Conservation (phyloP, 2,113 vertebrate genomes). For the Hiodon tergisus region DNA sequence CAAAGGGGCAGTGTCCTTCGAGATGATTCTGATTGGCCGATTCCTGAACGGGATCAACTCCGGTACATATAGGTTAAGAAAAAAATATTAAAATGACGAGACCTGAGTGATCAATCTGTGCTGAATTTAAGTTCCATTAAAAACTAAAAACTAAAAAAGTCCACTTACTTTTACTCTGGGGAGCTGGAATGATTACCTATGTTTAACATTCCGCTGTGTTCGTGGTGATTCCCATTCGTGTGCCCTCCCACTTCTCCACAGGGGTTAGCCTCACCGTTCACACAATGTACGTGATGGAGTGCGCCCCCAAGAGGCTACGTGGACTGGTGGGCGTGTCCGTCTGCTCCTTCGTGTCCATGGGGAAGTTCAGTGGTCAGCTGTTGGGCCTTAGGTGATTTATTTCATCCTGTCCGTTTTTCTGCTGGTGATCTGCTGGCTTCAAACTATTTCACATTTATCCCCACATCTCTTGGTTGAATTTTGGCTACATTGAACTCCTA, state of each 20-base stretch:
- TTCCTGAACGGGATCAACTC: slow-evolving; percentile 55
- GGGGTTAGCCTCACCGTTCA: slow-evolving; percentile 60
- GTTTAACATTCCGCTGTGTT: background rate
- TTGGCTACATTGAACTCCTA: background rate
- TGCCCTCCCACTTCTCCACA: slow-evolving; percentile 22
- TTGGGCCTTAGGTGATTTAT: slow-evolving; percentile 69
- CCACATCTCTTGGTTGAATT: background rate
- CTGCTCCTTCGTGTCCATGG: slow-evolving; percentile 52
- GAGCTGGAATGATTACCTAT: background rate
- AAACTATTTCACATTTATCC: background rate
- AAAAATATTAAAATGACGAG: background rate
- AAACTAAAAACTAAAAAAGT: background rate
- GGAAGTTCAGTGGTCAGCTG: slow-evolving; percentile 70
- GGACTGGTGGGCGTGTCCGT: slow-evolving; percentile 59
- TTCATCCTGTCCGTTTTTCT: background rate
- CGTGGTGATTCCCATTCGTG: background rate
- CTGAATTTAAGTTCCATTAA: background rate
- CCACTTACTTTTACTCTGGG: background rate
- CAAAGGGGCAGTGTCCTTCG: slow-evolving; percentile 54
- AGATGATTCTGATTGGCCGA: slow-evolving; percentile 64
- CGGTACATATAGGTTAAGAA: slow-evolving; percentile 36
- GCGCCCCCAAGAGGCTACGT: slow-evolving; percentile 58
- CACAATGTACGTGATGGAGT: slow-evolving; percentile 64
- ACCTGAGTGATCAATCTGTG: background rate
- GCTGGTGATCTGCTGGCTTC: background rate